Conservation (phyloP, 2,797 vertebrate genomes). For the Danio tinwini region DNA sequence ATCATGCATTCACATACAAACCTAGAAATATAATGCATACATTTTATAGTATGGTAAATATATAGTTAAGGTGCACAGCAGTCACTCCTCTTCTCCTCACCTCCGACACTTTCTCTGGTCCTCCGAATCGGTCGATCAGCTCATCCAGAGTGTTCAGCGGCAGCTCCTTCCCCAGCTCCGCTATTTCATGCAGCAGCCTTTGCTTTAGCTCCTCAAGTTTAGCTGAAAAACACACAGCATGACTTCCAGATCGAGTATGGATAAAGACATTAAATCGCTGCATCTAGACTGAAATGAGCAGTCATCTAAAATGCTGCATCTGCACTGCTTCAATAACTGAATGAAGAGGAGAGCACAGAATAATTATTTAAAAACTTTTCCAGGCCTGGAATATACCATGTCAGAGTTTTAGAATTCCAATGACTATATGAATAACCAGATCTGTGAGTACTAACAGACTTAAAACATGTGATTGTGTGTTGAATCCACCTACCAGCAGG, state of each 20-base stretch:
- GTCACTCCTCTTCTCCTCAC: slow-evolving; percentile 69
- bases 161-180: slow-evolving; percentile 90
- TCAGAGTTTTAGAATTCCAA: too few relatives aligned
- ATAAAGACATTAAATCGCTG: slow-evolving; percentile 11
- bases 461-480: too few relatives aligned
- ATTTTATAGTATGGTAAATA: too few relatives aligned
- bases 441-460: too few relatives aligned
- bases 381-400: too few relatives aligned
- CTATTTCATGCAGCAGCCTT: slow-evolving; percentile 87
- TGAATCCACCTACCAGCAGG: slow-evolving; percentile 71
- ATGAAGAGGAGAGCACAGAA: too few relatives aligned
- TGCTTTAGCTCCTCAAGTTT: slow-evolving; percentile 90
- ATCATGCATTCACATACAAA: too few relatives aligned
- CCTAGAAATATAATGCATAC: too few relatives aligned
- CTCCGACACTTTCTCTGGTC: slow-evolving; percentile 93
- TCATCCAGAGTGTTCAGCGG: slow-evolving; percentile 96
- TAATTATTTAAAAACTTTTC: too few relatives aligned
- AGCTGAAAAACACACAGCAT: slow-evolving; percentile 64
- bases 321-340: background rate
- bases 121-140: slow-evolving; percentile 93
- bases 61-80: background rate
- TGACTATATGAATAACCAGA: too few relatives aligned
- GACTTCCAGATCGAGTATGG: background rate
- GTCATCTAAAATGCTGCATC: slow-evolving; percentile 45
- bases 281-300: slow-evolving; percentile 40